Percentiles rank a stretch among this genome's conserved stretches.
These are phyloP conservation scores for Psilopogon haemacephalus DNA, from an alignment of 2,113 vertebrate genomes.

Conservation along the genomic window DNA sequence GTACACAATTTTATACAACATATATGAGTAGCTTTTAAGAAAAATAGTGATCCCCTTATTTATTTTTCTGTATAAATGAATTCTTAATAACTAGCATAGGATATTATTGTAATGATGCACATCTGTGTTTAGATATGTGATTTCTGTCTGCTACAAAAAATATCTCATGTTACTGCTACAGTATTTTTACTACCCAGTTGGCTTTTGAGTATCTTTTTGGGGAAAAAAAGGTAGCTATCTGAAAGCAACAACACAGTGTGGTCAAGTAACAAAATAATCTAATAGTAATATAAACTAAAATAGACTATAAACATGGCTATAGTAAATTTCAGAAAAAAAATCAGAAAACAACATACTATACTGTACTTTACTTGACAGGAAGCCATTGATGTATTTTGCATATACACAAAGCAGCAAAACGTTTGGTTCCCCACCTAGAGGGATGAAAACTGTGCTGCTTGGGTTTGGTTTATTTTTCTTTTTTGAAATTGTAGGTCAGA, in stretches of 20 bases:
- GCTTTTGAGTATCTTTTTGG: not conserved
- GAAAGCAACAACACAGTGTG: not conserved
- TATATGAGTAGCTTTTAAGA: not conserved
- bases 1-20: not conserved
- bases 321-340: not conserved
- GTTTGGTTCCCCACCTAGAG: not conserved
- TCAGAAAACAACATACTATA: not conserved
- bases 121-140: not conserved
- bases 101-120: not conserved
- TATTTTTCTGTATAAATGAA: not conserved
- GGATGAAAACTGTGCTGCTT: not conserved
- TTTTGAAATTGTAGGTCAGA: not conserved
- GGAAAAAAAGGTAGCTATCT: not conserved
- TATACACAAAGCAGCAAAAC: not conserved
- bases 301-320: not conserved
- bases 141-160: not conserved
- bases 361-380: not conserved
- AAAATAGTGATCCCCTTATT: not conserved
- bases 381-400: not conserved
- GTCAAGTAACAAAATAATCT: not conserved
- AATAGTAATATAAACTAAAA: not conserved
- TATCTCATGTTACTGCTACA: not conserved
- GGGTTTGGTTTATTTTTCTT: not conserved
- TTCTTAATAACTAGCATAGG: not conserved
- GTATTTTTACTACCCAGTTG: not conserved